These are phyloP conservation scores for Miltochrista miniata DNA, from an alignment of 2,888 invertebrate species.

Conservation along the genomic window DNA sequence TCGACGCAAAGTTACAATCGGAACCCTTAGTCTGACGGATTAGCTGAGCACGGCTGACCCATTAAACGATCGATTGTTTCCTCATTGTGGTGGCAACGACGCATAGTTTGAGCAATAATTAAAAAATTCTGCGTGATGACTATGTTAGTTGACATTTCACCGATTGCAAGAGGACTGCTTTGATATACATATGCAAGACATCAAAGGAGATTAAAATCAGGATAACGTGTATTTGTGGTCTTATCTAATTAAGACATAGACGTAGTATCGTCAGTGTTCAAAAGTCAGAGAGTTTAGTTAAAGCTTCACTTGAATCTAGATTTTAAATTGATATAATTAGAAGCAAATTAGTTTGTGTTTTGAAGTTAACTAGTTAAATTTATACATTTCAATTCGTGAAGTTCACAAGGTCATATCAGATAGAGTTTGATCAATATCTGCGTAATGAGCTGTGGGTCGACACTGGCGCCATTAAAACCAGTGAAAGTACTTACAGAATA, in stretches of 20 bases:
- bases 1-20: slow-evolving; percentile 44
- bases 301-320: background rate
- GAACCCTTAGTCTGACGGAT: slow-evolving; percentile 73
- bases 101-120: slow-evolving; percentile 60
- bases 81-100: slow-evolving; percentile 71
- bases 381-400: slow-evolving; percentile 54
- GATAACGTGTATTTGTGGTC: slow-evolving; percentile 24
- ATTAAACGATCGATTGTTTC: slow-evolving; percentile 84
- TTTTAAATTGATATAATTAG: slow-evolving; percentile 15
- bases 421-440: slow-evolving; percentile 67
- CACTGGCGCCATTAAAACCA: slow-evolving; percentile 64
- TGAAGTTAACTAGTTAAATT: slow-evolving; percentile 51
- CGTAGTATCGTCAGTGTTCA: slow-evolving; percentile 18
- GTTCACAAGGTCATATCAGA: slow-evolving; percentile 57
- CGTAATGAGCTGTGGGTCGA: slow-evolving; percentile 64
- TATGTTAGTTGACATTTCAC: slow-evolving; percentile 31
- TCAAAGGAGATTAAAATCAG: slow-evolving; percentile 22
- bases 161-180: slow-evolving; percentile 17
- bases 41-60: slow-evolving; percentile 80
- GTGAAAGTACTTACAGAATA: slow-evolving; percentile 54
- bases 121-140: slow-evolving; percentile 52
- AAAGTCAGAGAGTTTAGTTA: background rate
- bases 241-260: slow-evolving; percentile 28
- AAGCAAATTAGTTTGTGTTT: slow-evolving; percentile 24
- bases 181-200: slow-evolving; percentile 29